Conservation (phyloP, 2,797 vertebrate genomes). For the Ispidina lecontei region DNA sequence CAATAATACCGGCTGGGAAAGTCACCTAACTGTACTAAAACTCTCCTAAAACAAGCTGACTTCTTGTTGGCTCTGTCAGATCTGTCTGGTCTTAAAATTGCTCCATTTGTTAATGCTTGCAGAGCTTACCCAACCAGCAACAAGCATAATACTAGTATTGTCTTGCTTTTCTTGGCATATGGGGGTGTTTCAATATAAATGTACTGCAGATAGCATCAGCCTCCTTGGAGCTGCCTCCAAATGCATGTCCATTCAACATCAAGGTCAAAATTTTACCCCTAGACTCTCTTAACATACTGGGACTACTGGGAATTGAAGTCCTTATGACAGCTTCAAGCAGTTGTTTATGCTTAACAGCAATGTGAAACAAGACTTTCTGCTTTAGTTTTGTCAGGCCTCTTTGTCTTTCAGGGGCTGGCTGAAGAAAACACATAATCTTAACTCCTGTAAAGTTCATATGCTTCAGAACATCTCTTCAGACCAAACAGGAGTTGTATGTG, state of each 20-base stretch:
- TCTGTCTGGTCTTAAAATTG: not conserved
- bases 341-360: not conserved
- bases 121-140: not conserved
- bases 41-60: not conserved
- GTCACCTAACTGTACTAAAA: not conserved
- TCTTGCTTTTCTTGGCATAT: not conserved
- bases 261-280: not conserved
- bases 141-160: not conserved
- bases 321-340: not conserved
- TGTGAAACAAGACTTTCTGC: not conserved
- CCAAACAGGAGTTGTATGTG: not conserved
- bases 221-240: not conserved
- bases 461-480: slow-evolving; percentile 6
- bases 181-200: not conserved
- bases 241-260: not conserved
- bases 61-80: not conserved
- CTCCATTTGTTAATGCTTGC: not conserved
- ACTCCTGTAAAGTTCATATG: slow-evolving; percentile 3
- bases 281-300: not conserved
- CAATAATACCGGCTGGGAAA: not conserved
- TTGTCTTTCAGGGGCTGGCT: slow-evolving; percentile 50
- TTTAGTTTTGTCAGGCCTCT: slow-evolving; percentile 15
- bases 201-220: not conserved
- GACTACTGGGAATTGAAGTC: not conserved
- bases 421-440: not conserved